phyloP scores from a whole-genome alignment of 2,113 vertebrate species.

The Clupea harengus region DNA sequence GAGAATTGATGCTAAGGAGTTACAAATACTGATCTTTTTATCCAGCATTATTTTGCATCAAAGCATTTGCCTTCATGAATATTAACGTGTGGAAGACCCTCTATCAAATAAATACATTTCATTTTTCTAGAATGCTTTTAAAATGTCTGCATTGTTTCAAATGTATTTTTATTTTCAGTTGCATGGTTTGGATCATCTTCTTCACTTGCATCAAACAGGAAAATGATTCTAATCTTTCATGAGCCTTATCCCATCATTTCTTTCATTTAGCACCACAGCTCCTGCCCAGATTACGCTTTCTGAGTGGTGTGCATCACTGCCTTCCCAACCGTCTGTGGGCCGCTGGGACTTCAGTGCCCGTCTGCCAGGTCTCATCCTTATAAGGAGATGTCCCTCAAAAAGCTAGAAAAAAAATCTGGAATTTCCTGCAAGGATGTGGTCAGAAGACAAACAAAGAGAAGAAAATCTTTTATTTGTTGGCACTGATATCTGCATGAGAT shows the following conservation, averaged over 20 bases:
- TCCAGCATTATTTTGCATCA: background rate
- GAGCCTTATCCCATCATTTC: conserved; percentile 48
- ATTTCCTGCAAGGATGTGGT: conserved; percentile 46
- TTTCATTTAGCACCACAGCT: conserved; percentile 39
- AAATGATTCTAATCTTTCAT: conserved; percentile 45
- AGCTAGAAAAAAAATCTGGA: conserved; percentile 40
- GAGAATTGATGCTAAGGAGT: background rate
- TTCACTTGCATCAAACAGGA: conserved; percentile 36
- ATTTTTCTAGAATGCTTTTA: background rate
- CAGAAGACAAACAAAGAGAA: background rate
- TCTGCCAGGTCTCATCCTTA: conserved; percentile 45
- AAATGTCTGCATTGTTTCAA: background rate
- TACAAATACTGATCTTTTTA: background rate
- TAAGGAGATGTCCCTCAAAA: conserved; percentile 43
- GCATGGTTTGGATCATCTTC: background rate
- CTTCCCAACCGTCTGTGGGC: conserved; percentile 46
- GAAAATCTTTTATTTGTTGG: background rate
- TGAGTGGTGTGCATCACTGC: conserved; percentile 44
- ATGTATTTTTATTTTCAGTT: background rate
- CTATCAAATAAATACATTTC: background rate
- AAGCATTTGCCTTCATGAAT: background rate
- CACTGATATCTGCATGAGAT: background rate
- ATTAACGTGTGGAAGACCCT: background rate
- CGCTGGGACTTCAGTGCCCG: conserved; percentile 37
- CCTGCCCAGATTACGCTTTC: conserved; percentile 35